These are phyloP conservation scores for Epicauta chinensis DNA, from an alignment of 1,140 invertebrate species.

Conservation along the genomic window DNA sequence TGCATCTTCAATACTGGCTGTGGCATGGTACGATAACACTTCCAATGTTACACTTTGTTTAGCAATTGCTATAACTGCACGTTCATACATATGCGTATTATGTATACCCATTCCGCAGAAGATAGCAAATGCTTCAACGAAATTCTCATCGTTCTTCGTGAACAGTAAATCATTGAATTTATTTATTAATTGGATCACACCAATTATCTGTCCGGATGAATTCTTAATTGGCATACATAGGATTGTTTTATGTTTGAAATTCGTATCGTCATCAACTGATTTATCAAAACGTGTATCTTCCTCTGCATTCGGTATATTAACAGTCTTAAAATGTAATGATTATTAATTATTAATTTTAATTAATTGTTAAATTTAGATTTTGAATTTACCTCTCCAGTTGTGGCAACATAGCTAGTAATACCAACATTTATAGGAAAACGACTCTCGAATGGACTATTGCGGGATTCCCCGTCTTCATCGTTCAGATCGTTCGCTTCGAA, in stretches of 20 bases:
- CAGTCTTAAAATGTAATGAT: constrained; percentile 53
- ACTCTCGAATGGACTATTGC: constrained; percentile 78
- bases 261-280: constrained; percentile 68
- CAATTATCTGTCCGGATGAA: constrained; percentile 81
- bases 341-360: neutral
- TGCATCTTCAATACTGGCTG: constrained; percentile 83
- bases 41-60: constrained; percentile 94
- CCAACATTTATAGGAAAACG: constrained; percentile 95
- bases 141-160: constrained; percentile 89
- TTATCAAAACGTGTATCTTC: constrained; percentile 88
- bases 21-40: constrained; percentile 93
- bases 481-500: constrained; percentile 75
- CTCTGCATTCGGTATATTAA: constrained; percentile 87
- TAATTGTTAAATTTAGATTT: neutral
- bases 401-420: constrained; percentile 91
- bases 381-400: constrained; percentile 81
- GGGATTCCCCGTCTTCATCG: constrained; percentile 66
- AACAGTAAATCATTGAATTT: constrained; percentile 86
- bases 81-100: constrained; percentile 96
- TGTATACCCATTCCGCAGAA: constrained; percentile 98
- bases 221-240: constrained; percentile 92
- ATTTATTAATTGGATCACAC: constrained; percentile 89
- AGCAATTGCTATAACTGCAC: constrained; percentile 85
- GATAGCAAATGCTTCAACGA: constrained; percentile 93
- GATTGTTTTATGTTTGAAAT: constrained; percentile 77